phyloP scores from a whole-genome alignment of 2,888 invertebrate species.

The Ichneumon xanthorius region DNA sequence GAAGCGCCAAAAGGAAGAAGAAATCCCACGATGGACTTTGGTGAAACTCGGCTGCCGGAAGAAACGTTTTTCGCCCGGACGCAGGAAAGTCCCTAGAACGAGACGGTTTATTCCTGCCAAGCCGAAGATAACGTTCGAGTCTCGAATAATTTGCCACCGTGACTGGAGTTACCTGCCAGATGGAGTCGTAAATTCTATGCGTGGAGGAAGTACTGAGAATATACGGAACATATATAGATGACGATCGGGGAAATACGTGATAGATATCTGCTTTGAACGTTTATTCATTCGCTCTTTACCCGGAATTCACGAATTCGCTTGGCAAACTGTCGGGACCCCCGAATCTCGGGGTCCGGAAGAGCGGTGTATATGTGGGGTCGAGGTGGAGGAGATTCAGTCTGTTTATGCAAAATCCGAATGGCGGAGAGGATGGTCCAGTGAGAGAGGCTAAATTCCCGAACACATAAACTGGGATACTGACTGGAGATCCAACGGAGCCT shows the following conservation, averaged over 20 bases:
- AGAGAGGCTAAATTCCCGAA: constrained; percentile 6
- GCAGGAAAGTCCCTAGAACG: neutral
- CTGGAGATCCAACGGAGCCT: neutral
- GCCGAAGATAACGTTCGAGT: neutral
- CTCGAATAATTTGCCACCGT: neutral
- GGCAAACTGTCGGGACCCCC: neutral
- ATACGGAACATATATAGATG: neutral
- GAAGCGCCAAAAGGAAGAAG: constrained; percentile 25
- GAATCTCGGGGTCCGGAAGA: neutral
- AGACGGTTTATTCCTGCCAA: neutral
- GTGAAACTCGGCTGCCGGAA: constrained; percentile 26
- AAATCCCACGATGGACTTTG: constrained; percentile 14
- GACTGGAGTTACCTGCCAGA: neutral
- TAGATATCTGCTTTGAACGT: neutral
- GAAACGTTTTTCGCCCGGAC: neutral
- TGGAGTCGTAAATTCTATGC: neutral
- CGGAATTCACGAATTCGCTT: constrained; percentile 9
- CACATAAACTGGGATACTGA: neutral
- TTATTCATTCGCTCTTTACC: neutral
- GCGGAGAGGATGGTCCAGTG: neutral
- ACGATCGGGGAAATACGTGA: neutral
- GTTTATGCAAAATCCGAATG: constrained; percentile 12
- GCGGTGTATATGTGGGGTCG: neutral
- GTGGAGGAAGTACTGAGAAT: neutral
- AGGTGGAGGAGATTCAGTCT: neutral